These are phyloP conservation scores for Drosophila mimica DNA, from an alignment of 2,888 invertebrate species.

Conservation along the genomic window DNA sequence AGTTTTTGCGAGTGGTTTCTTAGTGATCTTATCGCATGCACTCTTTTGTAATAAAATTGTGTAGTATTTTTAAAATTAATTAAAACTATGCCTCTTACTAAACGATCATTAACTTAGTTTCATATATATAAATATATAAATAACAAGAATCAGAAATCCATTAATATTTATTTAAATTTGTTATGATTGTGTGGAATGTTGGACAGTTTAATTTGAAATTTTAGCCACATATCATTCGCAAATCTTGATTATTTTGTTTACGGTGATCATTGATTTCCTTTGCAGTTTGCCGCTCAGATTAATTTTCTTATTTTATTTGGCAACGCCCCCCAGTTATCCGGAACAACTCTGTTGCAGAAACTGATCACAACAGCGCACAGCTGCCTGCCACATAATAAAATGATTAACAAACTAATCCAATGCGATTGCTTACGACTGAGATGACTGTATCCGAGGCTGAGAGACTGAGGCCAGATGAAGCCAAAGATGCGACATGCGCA, in stretches of 20 bases:
- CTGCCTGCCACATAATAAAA: slow-evolving; percentile 62
- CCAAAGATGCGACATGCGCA: slow-evolving; percentile 45
- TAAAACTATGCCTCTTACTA: not conserved
- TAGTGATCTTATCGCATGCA: slow-evolving; percentile 8
- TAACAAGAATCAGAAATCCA: not conserved
- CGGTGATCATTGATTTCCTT: slow-evolving; percentile 27
- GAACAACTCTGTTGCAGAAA: slow-evolving; percentile 13
- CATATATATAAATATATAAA: not conserved
- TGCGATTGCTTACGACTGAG: slow-evolving; percentile 72
- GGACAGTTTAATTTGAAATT: not conserved
- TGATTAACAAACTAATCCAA: slow-evolving; percentile 78
- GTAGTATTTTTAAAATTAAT: not conserved
- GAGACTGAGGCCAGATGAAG: not conserved
- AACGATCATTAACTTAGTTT: not conserved
- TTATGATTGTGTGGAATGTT: slow-evolving; percentile 1
- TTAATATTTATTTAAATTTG: not conserved
- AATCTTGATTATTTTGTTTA: slow-evolving; percentile 7
- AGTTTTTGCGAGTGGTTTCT: slow-evolving; percentile 1
- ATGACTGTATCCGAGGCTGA: slow-evolving; percentile 28
- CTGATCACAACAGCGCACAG: slow-evolving; percentile 37
- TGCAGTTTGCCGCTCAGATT: slow-evolving; percentile 23
- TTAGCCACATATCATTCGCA: not conserved
- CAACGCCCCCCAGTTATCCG: slow-evolving; percentile 33
- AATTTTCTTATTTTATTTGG: slow-evolving; percentile 14
- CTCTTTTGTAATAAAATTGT: not conserved